Conservation (phyloP, 1,140 invertebrate genomes). For the Brachionus paranguensis region DNA sequence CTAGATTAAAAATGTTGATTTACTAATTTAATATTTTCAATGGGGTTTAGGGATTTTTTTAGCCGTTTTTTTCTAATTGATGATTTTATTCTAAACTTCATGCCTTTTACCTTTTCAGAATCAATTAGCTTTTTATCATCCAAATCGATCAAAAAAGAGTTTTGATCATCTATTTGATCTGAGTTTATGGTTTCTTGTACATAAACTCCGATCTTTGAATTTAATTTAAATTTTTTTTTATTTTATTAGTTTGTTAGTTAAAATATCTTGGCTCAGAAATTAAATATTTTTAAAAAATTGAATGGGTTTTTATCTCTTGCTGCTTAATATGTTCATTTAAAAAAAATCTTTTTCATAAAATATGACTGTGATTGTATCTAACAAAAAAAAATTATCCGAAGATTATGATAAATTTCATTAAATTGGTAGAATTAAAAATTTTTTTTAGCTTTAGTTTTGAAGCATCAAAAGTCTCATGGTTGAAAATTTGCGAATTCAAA, state of each 20-base stretch:
- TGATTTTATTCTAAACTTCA: neutral
- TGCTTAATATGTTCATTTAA: no score
- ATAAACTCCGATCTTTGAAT: neutral
- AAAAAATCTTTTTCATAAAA: no score
- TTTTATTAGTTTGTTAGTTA: neutral
- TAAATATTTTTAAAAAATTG: neutral
- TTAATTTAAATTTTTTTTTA: neutral
- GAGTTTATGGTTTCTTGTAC: neutral
- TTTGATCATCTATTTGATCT: neutral
- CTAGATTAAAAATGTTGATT: neutral
- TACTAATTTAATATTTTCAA: slow-evolving; percentile 9
- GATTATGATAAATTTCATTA: no score
- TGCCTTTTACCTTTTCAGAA: slow-evolving; percentile 11
- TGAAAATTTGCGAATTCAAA: no score
- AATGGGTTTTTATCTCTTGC: neutral
- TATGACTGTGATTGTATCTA: no score
- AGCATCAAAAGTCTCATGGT: no score
- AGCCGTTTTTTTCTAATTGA: neutral
- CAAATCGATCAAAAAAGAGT: neutral
- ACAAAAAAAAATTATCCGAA: no score
- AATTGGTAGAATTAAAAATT: no score
- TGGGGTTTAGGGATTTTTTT: neutral
- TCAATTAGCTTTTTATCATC: neutral
- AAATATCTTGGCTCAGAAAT: neutral
- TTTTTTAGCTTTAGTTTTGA: no score